phyloP scores from a whole-genome alignment of 2,888 invertebrate genomes.

The Pandemis heparana region DNA sequence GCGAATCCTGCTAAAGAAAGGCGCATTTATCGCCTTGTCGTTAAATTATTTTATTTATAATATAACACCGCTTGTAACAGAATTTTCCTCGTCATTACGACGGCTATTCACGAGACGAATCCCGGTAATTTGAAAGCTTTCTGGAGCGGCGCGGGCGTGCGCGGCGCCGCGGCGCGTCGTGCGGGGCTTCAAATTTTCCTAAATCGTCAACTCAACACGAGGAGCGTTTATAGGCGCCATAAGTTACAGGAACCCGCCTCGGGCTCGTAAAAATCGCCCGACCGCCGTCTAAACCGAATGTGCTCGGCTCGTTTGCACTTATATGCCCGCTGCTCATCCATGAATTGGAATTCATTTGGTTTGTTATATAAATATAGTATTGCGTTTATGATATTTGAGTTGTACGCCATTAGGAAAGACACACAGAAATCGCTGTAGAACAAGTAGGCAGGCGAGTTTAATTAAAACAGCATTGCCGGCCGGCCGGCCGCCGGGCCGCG shows the following conservation, averaged over 20 bases:
- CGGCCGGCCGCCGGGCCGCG: constrained; percentile 47
- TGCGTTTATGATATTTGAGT: constrained; percentile 37
- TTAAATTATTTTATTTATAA: constrained; percentile 69
- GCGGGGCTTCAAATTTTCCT: constrained; percentile 67
- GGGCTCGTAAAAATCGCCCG: constrained; percentile 77
- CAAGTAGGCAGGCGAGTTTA: constrained; percentile 64
- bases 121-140: constrained; percentile 77
- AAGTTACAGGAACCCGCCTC: constrained; percentile 73
- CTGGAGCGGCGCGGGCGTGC: constrained; percentile 56
- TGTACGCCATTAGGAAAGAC: constrained; percentile 36
- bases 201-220: constrained; percentile 76
- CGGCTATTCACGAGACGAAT: constrained; percentile 72
- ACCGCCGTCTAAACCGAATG: constrained; percentile 55
- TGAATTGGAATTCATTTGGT: constrained; percentile 31
- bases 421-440: constrained; percentile 49
- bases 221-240: constrained; percentile 77
- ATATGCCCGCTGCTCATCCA: constrained; percentile 36
- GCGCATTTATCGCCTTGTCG: constrained; percentile 55
- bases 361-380: constrained; percentile 31
- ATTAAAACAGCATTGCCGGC: constrained; percentile 70
- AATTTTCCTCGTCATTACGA: constrained; percentile 71
- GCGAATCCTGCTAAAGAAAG: constrained; percentile 40
- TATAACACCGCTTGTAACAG: constrained; percentile 61
- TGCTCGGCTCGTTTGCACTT: constrained; percentile 57
- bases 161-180: constrained; percentile 50